Percentiles rank a stretch among this genome's conserved stretches.
Evolutionary conservation across 2,888 invertebrate species (phyloP).

Genomic region (Chymomyza fuscimana): DNA sequence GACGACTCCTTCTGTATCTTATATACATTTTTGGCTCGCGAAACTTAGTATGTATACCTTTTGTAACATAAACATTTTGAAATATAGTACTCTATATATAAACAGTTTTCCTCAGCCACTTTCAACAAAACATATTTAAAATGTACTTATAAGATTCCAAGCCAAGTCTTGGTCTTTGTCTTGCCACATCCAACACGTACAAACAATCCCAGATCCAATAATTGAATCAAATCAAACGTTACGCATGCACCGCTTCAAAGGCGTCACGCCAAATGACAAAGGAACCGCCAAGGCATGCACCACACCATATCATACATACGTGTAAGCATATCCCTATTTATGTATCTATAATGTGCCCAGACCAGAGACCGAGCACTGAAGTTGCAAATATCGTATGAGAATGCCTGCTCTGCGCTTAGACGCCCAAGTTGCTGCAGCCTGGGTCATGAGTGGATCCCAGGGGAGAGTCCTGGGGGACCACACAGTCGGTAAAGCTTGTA

Average conservation of each 20-base stretch:
- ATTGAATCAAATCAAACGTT: constrained; percentile 76
- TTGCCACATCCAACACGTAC: constrained; percentile 49
- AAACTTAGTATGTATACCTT: no score
- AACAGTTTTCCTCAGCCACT: background rate
- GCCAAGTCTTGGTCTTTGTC: background rate
- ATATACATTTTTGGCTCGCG: no score
- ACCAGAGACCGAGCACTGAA: background rate
- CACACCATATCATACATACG: background rate
- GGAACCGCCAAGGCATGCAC: constrained; percentile 51
- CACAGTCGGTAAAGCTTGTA: no score
- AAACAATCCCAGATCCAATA: constrained; percentile 67
- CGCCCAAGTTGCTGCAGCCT: background rate
- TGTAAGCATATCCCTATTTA: constrained; percentile 30
- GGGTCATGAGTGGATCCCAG: no score
- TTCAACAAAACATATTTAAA: background rate
- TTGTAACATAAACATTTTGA: no score
- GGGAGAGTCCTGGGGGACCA: no score
- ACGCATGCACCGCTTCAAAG: constrained; percentile 55
- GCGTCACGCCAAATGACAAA: constrained; percentile 68
- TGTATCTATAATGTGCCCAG: constrained; percentile 16
- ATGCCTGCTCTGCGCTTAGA: background rate
- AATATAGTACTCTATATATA: background rate
- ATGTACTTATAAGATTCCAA: background rate
- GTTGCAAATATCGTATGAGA: background rate
- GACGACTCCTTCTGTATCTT: no score